Conservation (phyloP, 1,140 invertebrate genomes). For the Drosophila eugracilis region DNA sequence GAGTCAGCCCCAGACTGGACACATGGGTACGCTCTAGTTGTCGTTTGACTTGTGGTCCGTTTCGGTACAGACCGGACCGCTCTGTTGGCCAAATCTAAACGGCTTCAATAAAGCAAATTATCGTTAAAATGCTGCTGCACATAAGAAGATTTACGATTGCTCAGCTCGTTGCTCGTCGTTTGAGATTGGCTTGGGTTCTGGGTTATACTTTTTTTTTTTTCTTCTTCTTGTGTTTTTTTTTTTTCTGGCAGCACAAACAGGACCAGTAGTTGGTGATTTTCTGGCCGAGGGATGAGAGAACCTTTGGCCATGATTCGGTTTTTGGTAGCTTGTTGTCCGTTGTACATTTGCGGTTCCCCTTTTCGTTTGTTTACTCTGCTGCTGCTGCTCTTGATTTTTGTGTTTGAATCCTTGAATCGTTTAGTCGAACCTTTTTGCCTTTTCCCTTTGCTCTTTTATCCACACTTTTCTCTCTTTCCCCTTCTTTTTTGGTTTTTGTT, state of each 20-base stretch:
- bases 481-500: constrained; percentile 14
- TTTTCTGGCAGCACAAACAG: constrained; percentile 25
- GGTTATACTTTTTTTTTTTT: not conserved
- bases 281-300: constrained; percentile 6
- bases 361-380: constrained; percentile 63
- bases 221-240: not conserved
- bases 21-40: constrained; percentile 61
- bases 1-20: constrained; percentile 21
- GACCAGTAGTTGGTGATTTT: constrained; percentile 15
- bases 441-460: constrained; percentile 24
- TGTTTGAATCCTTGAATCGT: constrained; percentile 57
- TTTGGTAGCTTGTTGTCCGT: constrained; percentile 45
- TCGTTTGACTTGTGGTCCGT: constrained; percentile 68
- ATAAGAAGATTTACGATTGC: constrained; percentile 83
- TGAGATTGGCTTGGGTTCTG: constrained; percentile 36
- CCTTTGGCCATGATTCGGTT: constrained; percentile 48
- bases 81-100: constrained; percentile 76
- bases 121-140: constrained; percentile 83
- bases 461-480: not conserved
- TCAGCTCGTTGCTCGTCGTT: constrained; percentile 69
- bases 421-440: constrained; percentile 65
- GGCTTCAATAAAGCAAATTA: constrained; percentile 83
- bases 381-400: constrained; percentile 67
- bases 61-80: constrained; percentile 47
- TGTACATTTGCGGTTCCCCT: constrained; percentile 69